Evolutionary conservation across 2,113 vertebrate genomes (phyloP).

Genomic region (Thryonomys swinderianus): DNA sequence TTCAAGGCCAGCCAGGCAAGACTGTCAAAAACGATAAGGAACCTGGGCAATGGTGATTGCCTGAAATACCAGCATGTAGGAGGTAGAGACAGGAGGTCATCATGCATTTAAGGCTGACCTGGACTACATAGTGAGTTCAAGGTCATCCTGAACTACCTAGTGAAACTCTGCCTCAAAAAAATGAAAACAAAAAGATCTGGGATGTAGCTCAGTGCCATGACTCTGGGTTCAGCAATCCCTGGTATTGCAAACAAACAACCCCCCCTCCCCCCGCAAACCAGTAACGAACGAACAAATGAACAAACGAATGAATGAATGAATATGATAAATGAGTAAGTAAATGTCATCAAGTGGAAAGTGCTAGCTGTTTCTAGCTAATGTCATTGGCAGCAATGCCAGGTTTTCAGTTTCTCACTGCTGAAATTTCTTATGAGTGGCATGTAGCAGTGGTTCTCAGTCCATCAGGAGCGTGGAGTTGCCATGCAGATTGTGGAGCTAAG

Average conservation of each 20-base stretch:
- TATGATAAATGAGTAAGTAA: not conserved
- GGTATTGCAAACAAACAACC: not conserved
- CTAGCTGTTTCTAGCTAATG: slow-evolving; percentile 32
- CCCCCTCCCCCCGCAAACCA: not conserved
- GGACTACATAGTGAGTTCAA: not conserved
- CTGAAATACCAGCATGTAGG: not conserved
- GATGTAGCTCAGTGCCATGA: not conserved
- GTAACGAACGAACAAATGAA: not conserved
- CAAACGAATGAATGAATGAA: not conserved
- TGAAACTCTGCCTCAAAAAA: not conserved
- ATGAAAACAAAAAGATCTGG: not conserved
- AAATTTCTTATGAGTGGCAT: not conserved
- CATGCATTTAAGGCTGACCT: not conserved
- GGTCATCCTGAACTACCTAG: not conserved
- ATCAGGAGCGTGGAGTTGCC: not conserved
- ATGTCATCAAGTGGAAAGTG: slow-evolving; percentile 40
- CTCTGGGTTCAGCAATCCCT: not conserved
- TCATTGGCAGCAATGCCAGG: not conserved
- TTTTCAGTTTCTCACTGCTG: slow-evolving; percentile 17
- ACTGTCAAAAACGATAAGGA: not conserved
- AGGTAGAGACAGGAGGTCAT: not conserved
- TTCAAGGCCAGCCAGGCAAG: not conserved
- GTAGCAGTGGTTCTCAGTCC: not conserved
- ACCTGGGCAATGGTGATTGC: not conserved
- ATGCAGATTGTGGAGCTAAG: not conserved